These are phyloP conservation scores for Trialeurodes vaporariorum DNA, from an alignment of 1,140 invertebrate species.

Conservation along the genomic window DNA sequence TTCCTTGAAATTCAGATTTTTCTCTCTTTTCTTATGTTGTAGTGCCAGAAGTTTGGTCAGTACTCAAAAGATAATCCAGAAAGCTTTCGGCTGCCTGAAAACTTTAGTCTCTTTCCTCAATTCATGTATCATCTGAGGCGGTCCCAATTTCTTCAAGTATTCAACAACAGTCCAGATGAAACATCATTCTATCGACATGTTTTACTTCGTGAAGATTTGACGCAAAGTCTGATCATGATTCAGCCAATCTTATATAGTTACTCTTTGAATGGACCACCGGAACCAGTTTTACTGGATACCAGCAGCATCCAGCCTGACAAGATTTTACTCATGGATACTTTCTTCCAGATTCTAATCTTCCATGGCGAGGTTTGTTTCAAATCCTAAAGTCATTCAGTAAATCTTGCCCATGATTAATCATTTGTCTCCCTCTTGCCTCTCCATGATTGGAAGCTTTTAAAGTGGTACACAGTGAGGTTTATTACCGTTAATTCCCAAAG, in stretches of 20 bases:
- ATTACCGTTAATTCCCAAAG: too few relatives aligned
- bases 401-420: too few relatives aligned
- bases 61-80: constrained; percentile 96
- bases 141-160: constrained; percentile 99
- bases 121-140: constrained; percentile 99
- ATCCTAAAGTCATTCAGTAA: background rate
- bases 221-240: constrained; percentile 98
- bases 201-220: constrained; percentile 92
- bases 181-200: constrained; percentile 98
- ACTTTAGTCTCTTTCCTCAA: constrained; percentile 96
- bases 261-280: constrained; percentile 93
- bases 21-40: constrained; percentile 30
- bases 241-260: constrained; percentile 98
- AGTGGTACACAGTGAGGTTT: too few relatives aligned
- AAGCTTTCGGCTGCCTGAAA: constrained; percentile 88
- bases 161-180: constrained; percentile 99
- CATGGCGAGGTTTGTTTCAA: constrained; percentile 74
- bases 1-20: too few relatives aligned
- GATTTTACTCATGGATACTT: constrained; percentile 98
- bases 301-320: constrained; percentile 94
- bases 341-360: constrained; percentile 99
- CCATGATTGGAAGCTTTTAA: too few relatives aligned
- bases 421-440: too few relatives aligned
- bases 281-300: constrained; percentile 95
- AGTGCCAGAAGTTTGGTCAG: constrained; percentile 99